Base-by-base conservation (phyloP, 1,140 invertebrate genomes). In the Drosophila nebulosa region DNA sequence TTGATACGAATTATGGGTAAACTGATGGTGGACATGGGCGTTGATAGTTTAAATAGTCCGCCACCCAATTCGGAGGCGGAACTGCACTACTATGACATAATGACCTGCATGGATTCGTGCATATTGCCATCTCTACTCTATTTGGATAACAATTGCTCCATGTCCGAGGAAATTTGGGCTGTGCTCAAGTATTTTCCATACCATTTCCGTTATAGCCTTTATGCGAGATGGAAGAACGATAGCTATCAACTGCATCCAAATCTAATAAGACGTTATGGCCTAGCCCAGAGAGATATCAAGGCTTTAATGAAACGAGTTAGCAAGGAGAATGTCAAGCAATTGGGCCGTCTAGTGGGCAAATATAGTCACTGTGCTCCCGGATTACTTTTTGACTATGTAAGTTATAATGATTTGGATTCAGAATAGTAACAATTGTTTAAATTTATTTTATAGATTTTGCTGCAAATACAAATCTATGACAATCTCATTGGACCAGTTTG, bases 291-390 rank as follows among this genome's bases (percentile, higher is more conserved):
- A 79, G 96, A 97, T 84, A 97, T 99, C 4, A 99, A 98, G 89
- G 97, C 97, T 69, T 96, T 99, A 5, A 98, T 99, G 97, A 99
- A 99, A 92, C 94, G 98, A 53, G 96, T 99, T 1, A 98, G 97
- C 79, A 99, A 99, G 91, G 99, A 99, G 92, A 99, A 98, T 84
- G 97, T 99, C 1, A 99, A 99, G 92, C 97, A 96, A 0, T 96
- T 98, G 59, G 98, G 99, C 5, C 92, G 99, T 64, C 95, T 97
- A 32, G 96, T 99, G 62, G 99, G 98, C 12, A 99, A 99, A 93
- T 93, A 99, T 14, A 98, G 97, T 27, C 98, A 99, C 90, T 98
- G 96, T 59, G 97, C 98, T 52, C 99, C 99, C 0, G 97, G 96
- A 21, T 96, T 98, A 76, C 92, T 99, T 0, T 99, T 99, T 90